These are phyloP conservation scores for Chrysaora quinquecirrha DNA, from an alignment of 30 jellyfish, hydroid and myxozoan genomes.

Conservation along the genomic window DNA sequence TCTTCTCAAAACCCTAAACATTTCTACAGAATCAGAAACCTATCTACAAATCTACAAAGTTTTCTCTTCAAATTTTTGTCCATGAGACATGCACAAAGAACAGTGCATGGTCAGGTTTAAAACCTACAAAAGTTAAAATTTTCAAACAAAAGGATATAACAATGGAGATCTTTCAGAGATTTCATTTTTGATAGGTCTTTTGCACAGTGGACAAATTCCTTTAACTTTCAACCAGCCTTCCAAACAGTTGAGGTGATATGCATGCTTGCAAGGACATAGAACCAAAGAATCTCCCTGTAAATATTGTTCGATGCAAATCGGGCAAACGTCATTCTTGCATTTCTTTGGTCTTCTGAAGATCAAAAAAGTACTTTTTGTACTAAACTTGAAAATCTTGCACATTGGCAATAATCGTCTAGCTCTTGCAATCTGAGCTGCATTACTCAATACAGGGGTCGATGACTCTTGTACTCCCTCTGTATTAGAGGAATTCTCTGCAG, in stretches of 20 bases:
- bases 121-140: no score
- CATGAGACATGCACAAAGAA: no score
- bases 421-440: slow-evolving; percentile 21
- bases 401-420: slow-evolving; percentile 33
- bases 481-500: not conserved
- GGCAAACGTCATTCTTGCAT: slow-evolving; percentile 51
- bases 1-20: no score
- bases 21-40: no score
- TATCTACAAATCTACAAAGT: no score
- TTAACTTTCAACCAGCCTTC: slow-evolving; percentile 51
- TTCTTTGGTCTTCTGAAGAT: slow-evolving; percentile 18
- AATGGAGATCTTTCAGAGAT: slow-evolving; percentile 25
- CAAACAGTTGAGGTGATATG: slow-evolving; percentile 37
- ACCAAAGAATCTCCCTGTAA: slow-evolving; percentile 9
- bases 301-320: slow-evolving; percentile 45
- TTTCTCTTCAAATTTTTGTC: no score
- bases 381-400: slow-evolving; percentile 13
- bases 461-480: not conserved
- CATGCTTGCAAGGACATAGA: slow-evolving; percentile 60
- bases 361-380: not conserved
- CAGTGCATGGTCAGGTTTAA: no score
- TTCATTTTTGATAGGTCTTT: slow-evolving; percentile 28
- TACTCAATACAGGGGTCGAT: not conserved
- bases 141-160: slow-evolving; percentile 8
- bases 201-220: slow-evolving; percentile 51